phyloP scores from a whole-genome alignment of 2,888 invertebrate species.

The Trilocha varians region DNA sequence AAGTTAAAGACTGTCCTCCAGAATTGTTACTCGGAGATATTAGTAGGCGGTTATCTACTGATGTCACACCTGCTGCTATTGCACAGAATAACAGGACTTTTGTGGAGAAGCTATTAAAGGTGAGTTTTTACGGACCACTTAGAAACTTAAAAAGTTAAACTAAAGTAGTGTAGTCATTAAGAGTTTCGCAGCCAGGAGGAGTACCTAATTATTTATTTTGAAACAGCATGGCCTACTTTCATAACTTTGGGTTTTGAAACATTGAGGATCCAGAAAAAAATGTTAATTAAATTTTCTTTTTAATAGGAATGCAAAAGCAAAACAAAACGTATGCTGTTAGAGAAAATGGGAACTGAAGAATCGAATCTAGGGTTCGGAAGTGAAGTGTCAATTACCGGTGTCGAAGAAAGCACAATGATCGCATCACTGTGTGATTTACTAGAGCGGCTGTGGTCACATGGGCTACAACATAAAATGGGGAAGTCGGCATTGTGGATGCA shows the following conservation, averaged over 20 bases:
- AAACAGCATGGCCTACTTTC: no score
- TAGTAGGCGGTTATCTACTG: slow-evolving; percentile 72
- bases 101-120: slow-evolving; percentile 97
- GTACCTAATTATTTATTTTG: no score
- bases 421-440: slow-evolving; percentile 98
- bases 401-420: slow-evolving; percentile 98
- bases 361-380: slow-evolving; percentile 92
- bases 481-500: slow-evolving; percentile 99
- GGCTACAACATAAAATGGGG: slow-evolving; percentile 94
- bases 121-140: no score
- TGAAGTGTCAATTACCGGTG: slow-evolving; percentile 79
- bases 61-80: slow-evolving; percentile 88
- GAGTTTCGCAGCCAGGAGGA: no score
- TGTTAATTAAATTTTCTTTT: slow-evolving; percentile 1
- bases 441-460: slow-evolving; percentile 98
- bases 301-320: slow-evolving; percentile 90
- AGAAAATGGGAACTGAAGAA: slow-evolving; percentile 98
- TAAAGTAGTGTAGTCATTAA: no score
- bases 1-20: slow-evolving; percentile 75
- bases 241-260: no score
- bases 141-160: no score
- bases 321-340: slow-evolving; percentile 98
- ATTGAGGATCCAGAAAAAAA: no score
- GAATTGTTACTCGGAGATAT: slow-evolving; percentile 63
- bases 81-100: slow-evolving; percentile 98